phyloP scores from a whole-genome alignment of 2,797 vertebrate species.

The Pseudochirops cupreus region DNA sequence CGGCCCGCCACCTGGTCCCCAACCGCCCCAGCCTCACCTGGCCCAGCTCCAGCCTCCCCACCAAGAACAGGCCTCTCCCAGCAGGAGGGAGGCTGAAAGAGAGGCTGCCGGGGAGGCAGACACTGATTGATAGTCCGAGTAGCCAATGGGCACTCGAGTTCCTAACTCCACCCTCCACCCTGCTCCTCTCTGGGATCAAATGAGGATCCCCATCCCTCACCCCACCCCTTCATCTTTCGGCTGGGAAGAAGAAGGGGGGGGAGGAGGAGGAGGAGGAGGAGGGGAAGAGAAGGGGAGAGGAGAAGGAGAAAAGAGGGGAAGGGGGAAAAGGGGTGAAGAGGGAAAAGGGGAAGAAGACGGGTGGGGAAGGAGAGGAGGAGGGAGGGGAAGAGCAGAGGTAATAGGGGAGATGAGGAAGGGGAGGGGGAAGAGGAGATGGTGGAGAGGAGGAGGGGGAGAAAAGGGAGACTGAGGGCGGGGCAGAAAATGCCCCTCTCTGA shows the following conservation, averaged over 20 bases:
- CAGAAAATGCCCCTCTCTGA: background rate
- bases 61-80: background rate
- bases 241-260: background rate
- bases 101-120: background rate
- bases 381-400: background rate
- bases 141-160: background rate
- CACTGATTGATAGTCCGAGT: background rate
- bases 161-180: background rate
- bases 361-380: rapidly evolving
- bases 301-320: rapidly evolving
- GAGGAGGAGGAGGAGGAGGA: rapidly evolving
- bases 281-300: too few relatives aligned
- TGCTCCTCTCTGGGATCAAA: background rate
- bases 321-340: rapidly evolving
- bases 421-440: rapidly evolving
- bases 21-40: background rate
- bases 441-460: background rate
- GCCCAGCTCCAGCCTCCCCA: background rate
- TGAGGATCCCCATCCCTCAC: too few relatives aligned
- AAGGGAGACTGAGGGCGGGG: rapidly evolving
- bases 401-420: too few relatives aligned
- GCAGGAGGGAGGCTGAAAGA: background rate
- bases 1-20: too few relatives aligned
- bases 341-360: rapidly evolving
- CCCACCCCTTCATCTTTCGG: background rate